Base-by-base conservation (phyloP, 2,113 vertebrate species). In the Marcusenius ussheri region DNA sequence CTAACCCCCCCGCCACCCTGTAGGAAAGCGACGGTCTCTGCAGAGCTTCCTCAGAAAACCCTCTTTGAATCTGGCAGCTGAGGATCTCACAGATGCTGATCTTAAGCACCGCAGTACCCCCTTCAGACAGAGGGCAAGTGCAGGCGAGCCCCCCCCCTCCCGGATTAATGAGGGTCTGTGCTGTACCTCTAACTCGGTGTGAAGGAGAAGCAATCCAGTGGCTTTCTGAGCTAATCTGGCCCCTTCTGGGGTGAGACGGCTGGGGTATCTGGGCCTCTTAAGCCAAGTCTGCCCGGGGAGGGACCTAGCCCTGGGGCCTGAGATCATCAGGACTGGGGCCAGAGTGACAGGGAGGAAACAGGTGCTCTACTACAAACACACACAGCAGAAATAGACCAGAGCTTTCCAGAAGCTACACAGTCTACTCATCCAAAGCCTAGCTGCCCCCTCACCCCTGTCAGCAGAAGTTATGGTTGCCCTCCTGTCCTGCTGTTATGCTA, bases 121-220 rank as follows among this genome's bases (percentile, higher is more conserved):
- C 80, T 47, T 39, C 80, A 47, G 80, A 47, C 19, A 27, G 24
- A 17, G 31, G 31, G 70, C 4, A 5, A 77, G 4, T 15, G 15
- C 80, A 45, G 80, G 5, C 15, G 5, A 53, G 21, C 17, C 39
- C 42, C 42, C 80, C 39, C 15, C 45, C 11, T 90, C 19, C 89
- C 83, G 93, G 94, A 94, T 95, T 93, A 95, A 93, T 93, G 91
- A 87, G 49, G 19, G 11, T 47, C 49, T 11, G n/a, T 53, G n/a
- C 84, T 10, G 19, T 94, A 94, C 94, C 94, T 93, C 93, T 96
- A 95, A 95, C 93, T 93, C 77, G 89, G 92, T 95, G 95, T 96
- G 95, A 96, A 96, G 95, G 94, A 92, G 93, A 96, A 95, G 89
- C 86, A 93, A 92, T 93, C 93, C 94, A 96, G 95, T 92, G 92